Conservation (phyloP, 2,113 vertebrate genomes). For the Poeciliopsis turrubarensis region DNA sequence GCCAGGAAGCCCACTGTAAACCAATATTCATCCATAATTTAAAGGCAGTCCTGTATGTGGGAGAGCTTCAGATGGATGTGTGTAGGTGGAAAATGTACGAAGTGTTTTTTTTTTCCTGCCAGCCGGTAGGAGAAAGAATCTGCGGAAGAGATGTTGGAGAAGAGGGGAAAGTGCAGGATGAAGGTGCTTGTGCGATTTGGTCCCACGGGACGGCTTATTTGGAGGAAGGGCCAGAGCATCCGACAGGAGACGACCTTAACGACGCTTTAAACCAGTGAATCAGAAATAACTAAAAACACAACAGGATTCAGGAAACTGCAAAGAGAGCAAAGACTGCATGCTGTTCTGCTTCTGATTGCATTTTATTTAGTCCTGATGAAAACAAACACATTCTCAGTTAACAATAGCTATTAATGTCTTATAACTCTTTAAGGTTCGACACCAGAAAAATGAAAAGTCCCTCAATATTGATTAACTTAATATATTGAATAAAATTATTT, state of each 20-base stretch:
- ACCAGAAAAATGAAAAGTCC: not conserved
- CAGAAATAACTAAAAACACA: not conserved
- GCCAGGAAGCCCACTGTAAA: constrained; percentile 24
- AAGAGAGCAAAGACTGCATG: constrained; percentile 6
- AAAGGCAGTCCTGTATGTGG: constrained; percentile 48
- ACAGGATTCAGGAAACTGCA: not conserved
- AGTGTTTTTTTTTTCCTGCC: constrained; percentile 26
- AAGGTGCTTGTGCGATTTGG: constrained; percentile 11
- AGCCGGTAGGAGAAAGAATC: not conserved
- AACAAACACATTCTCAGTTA: not conserved
- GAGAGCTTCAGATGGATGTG: constrained; percentile 50
- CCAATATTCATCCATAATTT: constrained; percentile 64
- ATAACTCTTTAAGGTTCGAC: not conserved
- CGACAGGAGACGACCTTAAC: constrained; percentile 22
- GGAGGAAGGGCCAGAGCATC: constrained; percentile 12
- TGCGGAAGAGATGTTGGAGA: constrained; percentile 20
- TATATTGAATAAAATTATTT: not conserved
- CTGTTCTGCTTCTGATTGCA: not conserved
- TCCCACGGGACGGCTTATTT: constrained; percentile 12
- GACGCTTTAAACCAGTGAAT: constrained; percentile 1
- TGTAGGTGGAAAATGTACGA: constrained; percentile 49
- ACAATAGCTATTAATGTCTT: not conserved
- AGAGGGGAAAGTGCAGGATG: constrained; percentile 20
- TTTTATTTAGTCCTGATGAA: not conserved
- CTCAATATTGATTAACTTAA: not conserved